These are phyloP conservation scores for Tokudaia tokunoshimensis DNA, from an alignment of 2,797 vertebrate species.

Conservation along the genomic window DNA sequence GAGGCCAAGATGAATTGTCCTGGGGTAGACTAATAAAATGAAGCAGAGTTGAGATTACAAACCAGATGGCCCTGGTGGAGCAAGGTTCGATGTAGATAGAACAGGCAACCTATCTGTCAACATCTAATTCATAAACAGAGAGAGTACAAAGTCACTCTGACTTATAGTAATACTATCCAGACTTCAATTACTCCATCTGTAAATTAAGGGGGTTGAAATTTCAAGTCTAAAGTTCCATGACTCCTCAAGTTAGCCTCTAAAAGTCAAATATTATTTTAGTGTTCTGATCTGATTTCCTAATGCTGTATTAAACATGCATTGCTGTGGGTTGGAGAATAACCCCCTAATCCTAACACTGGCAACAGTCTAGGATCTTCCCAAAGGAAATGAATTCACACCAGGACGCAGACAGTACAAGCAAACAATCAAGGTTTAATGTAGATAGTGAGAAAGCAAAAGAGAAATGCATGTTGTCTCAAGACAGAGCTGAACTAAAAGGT, in stretches of 20 bases:
- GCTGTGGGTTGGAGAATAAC: background rate
- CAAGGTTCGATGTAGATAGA: background rate
- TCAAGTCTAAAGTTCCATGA: background rate
- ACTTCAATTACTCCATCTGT: slow-evolving; percentile 19
- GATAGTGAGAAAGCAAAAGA: background rate
- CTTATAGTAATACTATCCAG: background rate
- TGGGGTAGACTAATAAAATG: background rate
- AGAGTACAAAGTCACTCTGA: background rate
- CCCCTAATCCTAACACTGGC: background rate
- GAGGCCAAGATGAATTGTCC: background rate
- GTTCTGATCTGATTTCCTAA: slow-evolving; percentile 33
- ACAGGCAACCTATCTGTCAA: background rate
- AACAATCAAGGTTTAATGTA: background rate
- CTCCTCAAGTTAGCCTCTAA: background rate
- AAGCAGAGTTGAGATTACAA: slow-evolving; percentile 25
- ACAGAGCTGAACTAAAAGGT: background rate
- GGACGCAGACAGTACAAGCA: background rate
- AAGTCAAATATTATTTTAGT: background rate
- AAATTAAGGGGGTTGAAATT: background rate
- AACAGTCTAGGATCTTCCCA: background rate
- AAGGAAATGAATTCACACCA: background rate
- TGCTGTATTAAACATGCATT: background rate
- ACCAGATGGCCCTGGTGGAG: background rate
- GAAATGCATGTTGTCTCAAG: background rate
- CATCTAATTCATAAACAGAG: background rate